phyloP scores from a whole-genome alignment of 2,797 vertebrate species.

The Danio kyathit region DNA sequence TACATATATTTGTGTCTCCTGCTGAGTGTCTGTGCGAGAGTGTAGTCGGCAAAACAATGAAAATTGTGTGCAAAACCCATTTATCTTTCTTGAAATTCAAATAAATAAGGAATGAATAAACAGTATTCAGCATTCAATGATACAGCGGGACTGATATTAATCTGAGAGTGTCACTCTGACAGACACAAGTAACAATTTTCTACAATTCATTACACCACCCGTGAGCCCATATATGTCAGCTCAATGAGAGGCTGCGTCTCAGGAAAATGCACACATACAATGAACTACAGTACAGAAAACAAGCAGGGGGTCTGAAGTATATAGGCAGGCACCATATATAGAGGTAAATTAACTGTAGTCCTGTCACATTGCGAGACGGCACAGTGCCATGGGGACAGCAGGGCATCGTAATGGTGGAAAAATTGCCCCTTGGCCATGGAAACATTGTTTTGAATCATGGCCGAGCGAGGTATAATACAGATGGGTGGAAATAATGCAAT shows the following conservation, averaged over 20 bases:
- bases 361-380: conserved; percentile 28
- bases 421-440: conserved; percentile 39
- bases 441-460: conserved; percentile 41
- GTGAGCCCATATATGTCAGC: conserved; percentile 72
- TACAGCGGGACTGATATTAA: conserved; percentile 74
- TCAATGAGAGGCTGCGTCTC: conserved; percentile 54
- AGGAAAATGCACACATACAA: conserved; percentile 1
- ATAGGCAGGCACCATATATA: conserved; percentile 24
- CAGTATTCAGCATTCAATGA: conserved; percentile 56
- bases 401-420: conserved; percentile 24
- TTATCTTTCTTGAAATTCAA: conserved; percentile 15
- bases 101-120: conserved; percentile 22
- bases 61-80: background rate
- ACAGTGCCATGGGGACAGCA: conserved; percentile 26
- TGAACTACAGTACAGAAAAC: conserved; percentile 13
- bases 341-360: conserved; percentile 36
- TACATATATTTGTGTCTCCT: background rate
- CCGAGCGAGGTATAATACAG: conserved; percentile 23
- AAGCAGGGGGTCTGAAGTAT: conserved; percentile 34
- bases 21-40: background rate
- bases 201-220: conserved; percentile 60
- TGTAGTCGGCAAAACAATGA: background rate
- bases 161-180: conserved; percentile 67
- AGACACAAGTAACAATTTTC: conserved; percentile 69
- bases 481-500: conserved; percentile 40